A percentile compares a stretch with the other conserved stretches of the same genome.
phyloP scores from a whole-genome alignment of 2,113 vertebrate species.

The Pelusios castaneus region DNA sequence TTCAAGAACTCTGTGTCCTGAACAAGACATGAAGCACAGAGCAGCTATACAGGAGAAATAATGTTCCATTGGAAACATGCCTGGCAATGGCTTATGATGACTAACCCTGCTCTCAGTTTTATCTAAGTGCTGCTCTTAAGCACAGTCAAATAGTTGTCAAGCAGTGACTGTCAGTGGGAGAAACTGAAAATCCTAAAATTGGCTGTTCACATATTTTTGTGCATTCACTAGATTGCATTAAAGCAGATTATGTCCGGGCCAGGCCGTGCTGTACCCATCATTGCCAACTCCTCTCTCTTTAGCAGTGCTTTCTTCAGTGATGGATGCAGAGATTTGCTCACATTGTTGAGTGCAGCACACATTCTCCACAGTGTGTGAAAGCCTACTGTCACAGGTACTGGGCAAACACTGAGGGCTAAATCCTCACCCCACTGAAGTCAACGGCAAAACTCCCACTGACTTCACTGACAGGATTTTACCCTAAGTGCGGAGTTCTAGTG shows the following conservation, averaged over 20 bases:
- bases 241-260: neutral
- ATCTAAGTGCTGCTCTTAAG: neutral
- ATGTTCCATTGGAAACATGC: neutral
- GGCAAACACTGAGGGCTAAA: constrained; percentile 20
- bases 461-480: neutral
- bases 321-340: neutral
- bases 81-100: neutral
- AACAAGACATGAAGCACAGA: neutral
- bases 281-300: neutral
- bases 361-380: neutral
- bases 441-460: constrained; percentile 28
- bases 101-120: neutral
- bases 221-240: neutral
- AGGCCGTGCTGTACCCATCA: neutral
- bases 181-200: constrained; percentile 14
- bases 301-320: neutral
- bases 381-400: neutral
- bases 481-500: constrained; percentile 4
- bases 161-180: neutral
- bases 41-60: neutral
- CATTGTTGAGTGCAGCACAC: neutral
- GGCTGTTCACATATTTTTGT: neutral
- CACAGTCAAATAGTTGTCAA: neutral
- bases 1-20: neutral
- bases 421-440: neutral